Conservation (phyloP, 2,888 invertebrate genomes). For the Synergus japonicus region DNA sequence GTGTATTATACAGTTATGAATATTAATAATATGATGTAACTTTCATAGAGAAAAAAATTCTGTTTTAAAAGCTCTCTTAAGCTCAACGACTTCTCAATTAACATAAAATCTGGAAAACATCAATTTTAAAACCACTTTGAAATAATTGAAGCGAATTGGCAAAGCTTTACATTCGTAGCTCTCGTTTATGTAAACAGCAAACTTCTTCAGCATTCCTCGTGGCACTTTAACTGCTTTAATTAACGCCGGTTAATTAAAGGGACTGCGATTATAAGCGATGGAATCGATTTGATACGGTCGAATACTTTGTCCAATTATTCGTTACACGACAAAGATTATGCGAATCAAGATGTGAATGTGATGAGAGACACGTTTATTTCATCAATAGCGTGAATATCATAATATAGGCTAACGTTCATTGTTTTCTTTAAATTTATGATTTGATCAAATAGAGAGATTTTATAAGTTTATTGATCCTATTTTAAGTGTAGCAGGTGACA, state of each 20-base stretch:
- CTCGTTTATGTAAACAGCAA: conserved; percentile 31
- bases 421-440: not conserved
- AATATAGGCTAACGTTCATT: not conserved
- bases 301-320: not conserved
- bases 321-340: not conserved
- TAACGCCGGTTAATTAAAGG: conserved; percentile 24
- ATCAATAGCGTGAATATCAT: not conserved
- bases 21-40: no score
- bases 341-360: not conserved
- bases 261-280: not conserved
- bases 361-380: not conserved
- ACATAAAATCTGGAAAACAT: conserved; percentile 25
- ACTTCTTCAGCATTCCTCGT: conserved; percentile 7
- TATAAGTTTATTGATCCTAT: not conserved
- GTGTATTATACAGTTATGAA: no score
- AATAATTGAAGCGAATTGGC: conserved; percentile 24
- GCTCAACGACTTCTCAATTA: not conserved
- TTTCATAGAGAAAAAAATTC: no score
- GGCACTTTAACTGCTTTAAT: conserved; percentile 32
- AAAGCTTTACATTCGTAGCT: not conserved
- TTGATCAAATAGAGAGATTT: not conserved
- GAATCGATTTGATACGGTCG: conserved; percentile 6
- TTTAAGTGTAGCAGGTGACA: not conserved
- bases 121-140: conserved; percentile 17
- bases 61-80: not conserved